These are phyloP conservation scores for Syngnathus floridae DNA, from an alignment of 2,113 vertebrate species.

Conservation along the genomic window DNA sequence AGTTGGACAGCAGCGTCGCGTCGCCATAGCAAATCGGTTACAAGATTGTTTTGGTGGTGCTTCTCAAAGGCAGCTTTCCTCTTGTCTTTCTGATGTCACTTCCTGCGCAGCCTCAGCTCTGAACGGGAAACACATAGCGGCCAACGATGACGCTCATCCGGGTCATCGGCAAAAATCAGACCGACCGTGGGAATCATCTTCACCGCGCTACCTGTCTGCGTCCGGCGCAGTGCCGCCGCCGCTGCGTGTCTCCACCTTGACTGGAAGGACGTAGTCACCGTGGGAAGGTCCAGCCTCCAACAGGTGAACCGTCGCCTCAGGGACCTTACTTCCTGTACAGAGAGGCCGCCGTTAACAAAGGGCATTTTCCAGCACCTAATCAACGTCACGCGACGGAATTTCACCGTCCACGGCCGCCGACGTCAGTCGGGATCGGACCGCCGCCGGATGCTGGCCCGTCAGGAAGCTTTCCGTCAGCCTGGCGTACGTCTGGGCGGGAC, in stretches of 20 bases:
- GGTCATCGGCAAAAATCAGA: not conserved
- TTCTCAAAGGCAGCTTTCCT: conserved; percentile 44
- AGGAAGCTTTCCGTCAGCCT: conserved; percentile 82
- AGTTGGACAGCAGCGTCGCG: not conserved
- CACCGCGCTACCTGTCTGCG: conserved; percentile 37
- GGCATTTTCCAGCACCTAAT: too few relatives aligned
- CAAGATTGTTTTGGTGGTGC: not conserved
- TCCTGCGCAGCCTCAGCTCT: conserved; percentile 17
- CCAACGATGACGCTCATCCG: not conserved
- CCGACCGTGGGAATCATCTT: not conserved
- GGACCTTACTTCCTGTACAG: conserved; percentile 11
- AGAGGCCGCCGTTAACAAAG: not conserved
- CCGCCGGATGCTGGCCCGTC: conserved; percentile 74
- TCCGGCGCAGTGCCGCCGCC: conserved; percentile 35
- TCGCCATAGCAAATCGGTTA: not conserved
- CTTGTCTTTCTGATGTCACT: conserved; percentile 21
- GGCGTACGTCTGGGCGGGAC: conserved; percentile 72
- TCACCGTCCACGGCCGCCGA: conserved; percentile 18
- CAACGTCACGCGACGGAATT: not conserved
- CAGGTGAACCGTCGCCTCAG: conserved; percentile 9
- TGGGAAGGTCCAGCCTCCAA: conserved; percentile 55
- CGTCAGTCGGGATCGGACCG: conserved; percentile 66
- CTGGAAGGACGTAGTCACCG: conserved; percentile 75
- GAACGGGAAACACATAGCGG: conserved; percentile 3
- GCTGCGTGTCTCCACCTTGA: conserved; percentile 32